Evolutionary conservation across 37 sponge, comb jelly and placozoan species (phyloP), one percentile per base, ranked within the genome.

Genomic region (Hormiphora californensis): DNA sequence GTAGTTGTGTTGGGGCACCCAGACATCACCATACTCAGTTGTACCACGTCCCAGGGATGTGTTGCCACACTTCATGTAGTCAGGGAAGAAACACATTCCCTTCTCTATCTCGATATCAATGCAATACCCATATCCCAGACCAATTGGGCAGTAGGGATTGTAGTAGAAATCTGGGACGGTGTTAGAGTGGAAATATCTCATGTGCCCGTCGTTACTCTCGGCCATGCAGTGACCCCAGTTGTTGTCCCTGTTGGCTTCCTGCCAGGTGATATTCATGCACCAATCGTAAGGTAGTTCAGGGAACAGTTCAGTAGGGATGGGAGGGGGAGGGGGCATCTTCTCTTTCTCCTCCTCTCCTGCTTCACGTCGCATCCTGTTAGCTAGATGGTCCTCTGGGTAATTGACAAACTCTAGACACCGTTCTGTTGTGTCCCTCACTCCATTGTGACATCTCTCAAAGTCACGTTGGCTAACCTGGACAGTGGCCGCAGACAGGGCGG

Each of bases 121-220:
- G 37, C 67, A 65, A 39, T 65, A 65, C 17, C 67, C 67, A 5
- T 65, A 4, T 2, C 67, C 67, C 5, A 65, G 67, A 1, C 67
- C 67, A 15, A 65, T 7, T 7, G 67, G 67, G 37, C 67, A 65
- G 37, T 65, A 65, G 7, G 67, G 67, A 39, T 65, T 65, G 67
- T 33, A 65, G 67, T 65, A 65, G 67, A 65, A 65, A 17, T 65
- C 37, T 5, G 67, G 67, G 17, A 65, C 67, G 9, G 33, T 32
- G 37, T 65, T 65, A 5, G 67, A 33, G 67, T 27, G 33, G 9
- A 65, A 36, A 39, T 65, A 65, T 19, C 67, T n/a, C n/a, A n/a
- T n/a, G n/a, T n/a, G n/a, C n/a, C n/a, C n/a, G n/a, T n/a, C n/a
- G n/a, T n/a, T n/a, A n/a, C n/a, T n/a, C n/a, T n/a, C n/a, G n/a